Conservation (phyloP, 2,797 vertebrate species). For the Luscinia megarhynchos region DNA sequence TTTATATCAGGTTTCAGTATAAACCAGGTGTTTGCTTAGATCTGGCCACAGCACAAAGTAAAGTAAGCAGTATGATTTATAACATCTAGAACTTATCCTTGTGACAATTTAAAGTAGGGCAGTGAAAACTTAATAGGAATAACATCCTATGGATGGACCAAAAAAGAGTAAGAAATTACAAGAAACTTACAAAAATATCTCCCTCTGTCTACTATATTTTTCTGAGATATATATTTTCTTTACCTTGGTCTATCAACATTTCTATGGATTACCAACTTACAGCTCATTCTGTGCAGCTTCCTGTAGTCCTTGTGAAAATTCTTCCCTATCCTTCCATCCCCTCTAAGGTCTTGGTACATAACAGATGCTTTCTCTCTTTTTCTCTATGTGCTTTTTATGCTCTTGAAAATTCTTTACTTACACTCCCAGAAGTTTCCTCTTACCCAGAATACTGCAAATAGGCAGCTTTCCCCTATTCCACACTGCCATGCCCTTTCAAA, state of each 20-base stretch:
- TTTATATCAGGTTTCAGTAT: neutral
- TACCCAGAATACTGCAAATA: neutral
- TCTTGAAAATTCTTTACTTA: neutral
- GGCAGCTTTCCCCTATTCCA: neutral
- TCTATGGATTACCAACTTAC: neutral
- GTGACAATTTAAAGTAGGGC: neutral
- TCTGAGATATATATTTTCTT: neutral
- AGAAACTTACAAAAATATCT: neutral
- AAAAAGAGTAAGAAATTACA: neutral
- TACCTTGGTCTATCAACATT: neutral
- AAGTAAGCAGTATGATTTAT: neutral
- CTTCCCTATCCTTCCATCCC: neutral
- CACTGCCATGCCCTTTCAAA: neutral
- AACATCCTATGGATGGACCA: neutral
- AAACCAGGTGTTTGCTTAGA: neutral
- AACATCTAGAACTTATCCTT: neutral
- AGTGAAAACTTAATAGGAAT: neutral
- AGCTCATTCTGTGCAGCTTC: neutral
- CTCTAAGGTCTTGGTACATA: accelerated
- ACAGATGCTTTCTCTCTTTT: neutral
- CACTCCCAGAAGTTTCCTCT: neutral
- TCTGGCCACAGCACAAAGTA: neutral
- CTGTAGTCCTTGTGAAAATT: neutral
- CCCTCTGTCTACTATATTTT: neutral
- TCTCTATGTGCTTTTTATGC: neutral